Evolutionary conservation across 1,140 invertebrate genomes (phyloP), one percentile per base, ranked within the genome.

Genomic region (Ceratina japonica): DNA sequence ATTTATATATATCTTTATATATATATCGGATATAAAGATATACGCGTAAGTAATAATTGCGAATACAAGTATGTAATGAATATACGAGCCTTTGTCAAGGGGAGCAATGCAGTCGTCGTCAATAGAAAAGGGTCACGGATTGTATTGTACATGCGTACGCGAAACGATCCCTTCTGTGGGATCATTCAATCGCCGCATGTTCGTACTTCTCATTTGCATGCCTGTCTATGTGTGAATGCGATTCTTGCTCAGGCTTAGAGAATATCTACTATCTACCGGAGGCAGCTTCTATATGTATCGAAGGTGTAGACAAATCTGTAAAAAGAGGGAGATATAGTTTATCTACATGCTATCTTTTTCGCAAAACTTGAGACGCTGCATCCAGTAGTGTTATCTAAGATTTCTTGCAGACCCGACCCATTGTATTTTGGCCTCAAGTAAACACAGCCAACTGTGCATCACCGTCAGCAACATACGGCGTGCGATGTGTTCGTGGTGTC

Each of bases 41-140:
- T 79, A 85, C 75, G 75, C 65, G 81, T 89, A 87, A 82, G 82
- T 88, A 90, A 88, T 91, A 90, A 90, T 89, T 89, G 82, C 82
- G 89, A 89, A 89, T 90, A 89, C 85, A 89, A 89, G 87, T 90
- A 89, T 88, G 71, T 90, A 89, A 87, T 89, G 86, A 89, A 88
- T 89, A 89, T 90, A 89, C 87, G 86, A 91, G 89, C 88, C 84
- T 91, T 91, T 89, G 87, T 90, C 84, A 87, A 75, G 86, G 84
- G 86, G 88, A 88, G 83, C 81, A 88, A 89, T 87, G 85, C 86
- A 89, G 87, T 89, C 87, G 88, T 89, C 87, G 70, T 89, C 85
- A 84, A 89, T 89, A 88, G 87, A 71, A 44, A 88, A 85, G 69
- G 84, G 74, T 86, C 79, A 82, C 77, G 78, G 71, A 81, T 75